Percentiles rank a stretch among this genome's conserved stretches.
phyloP scores from a whole-genome alignment of 2,888 invertebrate species.

The Graphium colonna region DNA sequence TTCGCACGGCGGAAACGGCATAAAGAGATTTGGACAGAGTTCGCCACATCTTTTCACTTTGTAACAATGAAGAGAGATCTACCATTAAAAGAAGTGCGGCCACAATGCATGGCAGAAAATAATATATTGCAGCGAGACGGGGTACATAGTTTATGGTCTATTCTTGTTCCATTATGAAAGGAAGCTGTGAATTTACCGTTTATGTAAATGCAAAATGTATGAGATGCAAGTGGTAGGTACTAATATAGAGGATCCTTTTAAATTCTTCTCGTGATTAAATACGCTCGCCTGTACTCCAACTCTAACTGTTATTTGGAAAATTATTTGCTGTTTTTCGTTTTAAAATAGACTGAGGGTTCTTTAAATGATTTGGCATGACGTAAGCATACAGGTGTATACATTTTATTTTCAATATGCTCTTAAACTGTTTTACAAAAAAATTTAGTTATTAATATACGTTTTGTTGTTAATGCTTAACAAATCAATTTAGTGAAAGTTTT shows the following conservation, averaged over 20 bases:
- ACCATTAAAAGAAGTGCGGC: constrained; percentile 17
- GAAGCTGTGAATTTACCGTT: constrained; percentile 22
- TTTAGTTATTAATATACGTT: no score
- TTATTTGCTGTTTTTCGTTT: no score
- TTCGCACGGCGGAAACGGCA: not conserved
- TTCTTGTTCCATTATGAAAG: constrained; percentile 23
- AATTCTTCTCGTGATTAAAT: constrained; percentile 8
- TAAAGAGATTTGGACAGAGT: constrained; percentile 13
- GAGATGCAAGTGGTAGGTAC: constrained; percentile 9
- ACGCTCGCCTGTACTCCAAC: constrained; percentile 1
- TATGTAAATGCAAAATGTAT: constrained; percentile 24
- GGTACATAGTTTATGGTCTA: constrained; percentile 23
- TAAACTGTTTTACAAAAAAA: no score
- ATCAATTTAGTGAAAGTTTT: no score
- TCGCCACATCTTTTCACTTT: constrained; percentile 23
- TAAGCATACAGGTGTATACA: no score
- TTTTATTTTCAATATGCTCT: no score
- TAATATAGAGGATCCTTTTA: constrained; percentile 13
- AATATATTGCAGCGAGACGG: constrained; percentile 19
- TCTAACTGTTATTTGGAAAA: constrained; percentile 1
- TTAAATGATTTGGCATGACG: no score
- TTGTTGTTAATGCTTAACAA: no score
- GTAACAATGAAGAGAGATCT: constrained; percentile 21
- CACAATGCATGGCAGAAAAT: constrained; percentile 20
- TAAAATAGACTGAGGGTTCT: no score